Evolutionary conservation across 2,888 invertebrate species (phyloP).

Genomic region (Hyles lineata): DNA sequence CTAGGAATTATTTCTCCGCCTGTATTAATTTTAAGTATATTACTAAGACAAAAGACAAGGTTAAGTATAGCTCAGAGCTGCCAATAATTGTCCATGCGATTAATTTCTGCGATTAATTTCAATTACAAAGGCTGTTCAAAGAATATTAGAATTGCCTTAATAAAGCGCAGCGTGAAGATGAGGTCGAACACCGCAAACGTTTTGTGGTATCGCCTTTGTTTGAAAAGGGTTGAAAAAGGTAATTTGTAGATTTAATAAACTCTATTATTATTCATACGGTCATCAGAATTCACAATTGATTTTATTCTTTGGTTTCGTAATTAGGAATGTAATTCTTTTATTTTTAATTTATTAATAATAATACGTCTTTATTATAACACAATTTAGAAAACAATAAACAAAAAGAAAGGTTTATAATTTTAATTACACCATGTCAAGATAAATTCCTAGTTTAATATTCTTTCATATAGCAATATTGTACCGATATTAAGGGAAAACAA

Average conservation of each 20-base stretch:
- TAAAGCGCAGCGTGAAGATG: neutral
- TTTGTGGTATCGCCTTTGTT: slow-evolving; percentile 18
- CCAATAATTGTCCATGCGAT: neutral
- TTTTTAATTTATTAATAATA: no score
- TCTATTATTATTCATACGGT: slow-evolving; percentile 5
- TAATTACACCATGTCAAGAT: no score
- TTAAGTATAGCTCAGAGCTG: neutral
- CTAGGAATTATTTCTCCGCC: neutral
- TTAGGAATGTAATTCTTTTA: neutral
- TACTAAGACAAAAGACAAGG: neutral
- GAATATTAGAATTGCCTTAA: slow-evolving; percentile 5
- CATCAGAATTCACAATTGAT: neutral
- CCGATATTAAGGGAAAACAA: no score
- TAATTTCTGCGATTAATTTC: slow-evolving; percentile 14
- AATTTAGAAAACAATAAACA: neutral
- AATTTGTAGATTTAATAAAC: slow-evolving; percentile 15
- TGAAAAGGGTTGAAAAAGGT: slow-evolving; percentile 18
- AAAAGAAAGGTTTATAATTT: no score
- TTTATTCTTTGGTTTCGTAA: neutral
- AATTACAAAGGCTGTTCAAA: neutral
- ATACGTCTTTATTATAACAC: no score
- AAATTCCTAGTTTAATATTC: no score
- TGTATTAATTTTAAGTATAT: neutral
- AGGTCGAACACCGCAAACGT: slow-evolving; percentile 18
- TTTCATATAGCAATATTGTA: no score